Evolutionary conservation across 2,888 invertebrate species (phyloP), one percentile per base, ranked within the genome.

Genomic region (Thyatira batis): DNA sequence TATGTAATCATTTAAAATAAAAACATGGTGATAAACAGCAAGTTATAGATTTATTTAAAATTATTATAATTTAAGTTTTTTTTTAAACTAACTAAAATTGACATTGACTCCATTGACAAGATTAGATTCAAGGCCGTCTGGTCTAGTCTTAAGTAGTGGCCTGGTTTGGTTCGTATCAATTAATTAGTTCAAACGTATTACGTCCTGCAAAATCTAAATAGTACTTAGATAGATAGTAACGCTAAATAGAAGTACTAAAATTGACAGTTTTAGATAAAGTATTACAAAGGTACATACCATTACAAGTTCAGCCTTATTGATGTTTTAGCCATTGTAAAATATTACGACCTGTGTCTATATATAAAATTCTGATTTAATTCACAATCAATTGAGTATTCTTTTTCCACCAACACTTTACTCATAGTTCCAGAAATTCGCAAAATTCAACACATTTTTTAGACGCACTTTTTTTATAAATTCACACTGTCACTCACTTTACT

Each of bases 41-140:
- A n/a, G n/a, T n/a, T n/a, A n/a, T n/a, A n/a, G n/a, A n/a, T n/a
- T n/a, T n/a, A n/a, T n/a, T n/a, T n/a, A n/a, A n/a, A n/a, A n/a
- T n/a, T n/a, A n/a, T n/a, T n/a, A n/a, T n/a, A n/a, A n/a, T n/a
- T n/a, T n/a, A 55, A 71, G 76, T 80, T 80, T 72, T 80, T 84
- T 82, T 84, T 17, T 17, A 39, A 39, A 17, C 8, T n/a, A 8
- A 2, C 85, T 85, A 86, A 83, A 82, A 80, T 81, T 75, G 88
- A 87, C 89, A 89, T 88, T 90, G 87, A 86, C 23, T 23, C 6
- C 23, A 82, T 85, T 84, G 82, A 87, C 88, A 84, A 89, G 87
- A 91, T 90, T 91, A 90, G 87, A 89, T 80, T 89, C 91, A 92
- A 92, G 91, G 91, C 85, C 90, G 87, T 84, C 85, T 86, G 74